phyloP scores from a whole-genome alignment of 2,888 invertebrate species.

The Phytoseiulus persimilis region DNA sequence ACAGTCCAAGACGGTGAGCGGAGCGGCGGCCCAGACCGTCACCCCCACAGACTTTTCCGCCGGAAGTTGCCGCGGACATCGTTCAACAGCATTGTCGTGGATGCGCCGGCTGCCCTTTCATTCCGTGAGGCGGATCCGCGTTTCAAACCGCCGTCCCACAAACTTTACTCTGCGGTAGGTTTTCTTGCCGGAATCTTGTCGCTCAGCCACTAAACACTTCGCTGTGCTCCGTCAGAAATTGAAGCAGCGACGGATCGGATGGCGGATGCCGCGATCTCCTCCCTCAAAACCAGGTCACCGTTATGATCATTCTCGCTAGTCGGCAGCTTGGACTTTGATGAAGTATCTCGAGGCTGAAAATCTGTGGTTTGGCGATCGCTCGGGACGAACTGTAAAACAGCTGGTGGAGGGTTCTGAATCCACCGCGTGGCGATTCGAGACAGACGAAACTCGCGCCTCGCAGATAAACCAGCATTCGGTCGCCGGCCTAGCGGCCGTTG shows the following conservation, averaged over 20 bases:
- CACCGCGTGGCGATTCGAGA: no score
- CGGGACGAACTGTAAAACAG: no score
- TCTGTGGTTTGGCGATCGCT: no score
- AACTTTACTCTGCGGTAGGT: not conserved
- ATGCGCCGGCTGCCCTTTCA: not conserved
- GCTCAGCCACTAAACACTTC: no score
- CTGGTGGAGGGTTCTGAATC: no score
- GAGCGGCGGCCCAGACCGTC: not conserved
- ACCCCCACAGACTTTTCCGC: not conserved
- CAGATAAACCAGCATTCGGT: no score
- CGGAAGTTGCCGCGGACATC: not conserved
- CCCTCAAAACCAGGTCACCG: not conserved
- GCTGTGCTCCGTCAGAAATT: no score
- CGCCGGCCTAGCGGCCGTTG: not conserved
- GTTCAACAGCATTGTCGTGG: not conserved
- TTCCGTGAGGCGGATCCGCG: not conserved
- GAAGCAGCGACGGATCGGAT: not conserved
- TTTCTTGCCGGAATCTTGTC: not conserved
- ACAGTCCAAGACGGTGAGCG: not conserved
- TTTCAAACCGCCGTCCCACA: not conserved
- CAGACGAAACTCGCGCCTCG: no score
- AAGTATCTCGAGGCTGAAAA: no score
- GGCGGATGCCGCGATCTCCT: not conserved
- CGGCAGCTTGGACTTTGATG: no score
- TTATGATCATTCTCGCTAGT: not conserved